A percentile compares a stretch with the other conserved stretches of the same genome.
Conservation (phyloP, 2,113 vertebrate genomes). For the Anhinga rufa region DNA sequence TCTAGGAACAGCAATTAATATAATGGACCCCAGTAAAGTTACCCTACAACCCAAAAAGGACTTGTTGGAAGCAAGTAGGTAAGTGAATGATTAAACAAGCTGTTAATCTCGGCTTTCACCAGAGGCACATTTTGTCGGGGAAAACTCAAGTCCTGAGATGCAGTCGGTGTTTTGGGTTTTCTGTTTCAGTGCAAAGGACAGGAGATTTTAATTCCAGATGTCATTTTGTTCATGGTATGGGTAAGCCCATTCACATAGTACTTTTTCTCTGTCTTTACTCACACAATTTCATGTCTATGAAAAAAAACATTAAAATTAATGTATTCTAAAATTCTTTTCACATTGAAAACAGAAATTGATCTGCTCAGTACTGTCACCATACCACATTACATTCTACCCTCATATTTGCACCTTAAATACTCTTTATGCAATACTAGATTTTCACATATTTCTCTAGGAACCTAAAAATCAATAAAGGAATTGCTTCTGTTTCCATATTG, state of each 20-base stretch:
- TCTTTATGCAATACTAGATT: not conserved
- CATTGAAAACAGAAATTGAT: not conserved
- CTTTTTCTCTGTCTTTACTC: not conserved
- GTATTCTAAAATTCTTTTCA: not conserved
- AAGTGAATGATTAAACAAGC: not conserved
- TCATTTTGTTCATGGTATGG: not conserved
- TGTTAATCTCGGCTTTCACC: not conserved
- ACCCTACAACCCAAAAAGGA: not conserved
- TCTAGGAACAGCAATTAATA: not conserved
- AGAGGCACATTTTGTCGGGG: not conserved
- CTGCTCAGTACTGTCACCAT: not conserved
- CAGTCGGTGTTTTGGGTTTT: not conserved
- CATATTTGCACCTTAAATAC: not conserved
- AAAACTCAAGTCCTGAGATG: not conserved
- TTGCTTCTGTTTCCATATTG: not conserved
- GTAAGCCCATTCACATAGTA: not conserved
- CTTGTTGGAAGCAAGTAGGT: not conserved
- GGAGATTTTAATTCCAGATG: not conserved
- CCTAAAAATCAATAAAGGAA: not conserved
- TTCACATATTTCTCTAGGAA: not conserved
- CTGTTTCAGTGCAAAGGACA: not conserved
- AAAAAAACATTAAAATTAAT: not conserved
- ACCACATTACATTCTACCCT: not conserved
- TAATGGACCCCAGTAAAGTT: not conserved
- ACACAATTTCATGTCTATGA: not conserved